Conservation (phyloP, 23 tunicate genomes). For the Oikopleura dioica region DNA sequence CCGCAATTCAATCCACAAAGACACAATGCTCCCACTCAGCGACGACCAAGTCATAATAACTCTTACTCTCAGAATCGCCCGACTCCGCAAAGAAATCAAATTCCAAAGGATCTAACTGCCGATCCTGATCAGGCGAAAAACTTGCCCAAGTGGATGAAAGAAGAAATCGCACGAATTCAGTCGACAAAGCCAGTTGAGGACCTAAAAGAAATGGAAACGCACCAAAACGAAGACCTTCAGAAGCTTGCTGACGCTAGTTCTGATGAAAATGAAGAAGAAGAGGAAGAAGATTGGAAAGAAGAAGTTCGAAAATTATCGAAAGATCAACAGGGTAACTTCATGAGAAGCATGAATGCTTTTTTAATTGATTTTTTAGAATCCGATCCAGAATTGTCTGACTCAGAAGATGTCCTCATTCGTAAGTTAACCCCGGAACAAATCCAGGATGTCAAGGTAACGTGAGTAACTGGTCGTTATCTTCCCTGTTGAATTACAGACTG, state of each 20-base stretch:
- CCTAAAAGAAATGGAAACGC: background rate
- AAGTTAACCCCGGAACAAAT: background rate
- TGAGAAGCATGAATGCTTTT: too few relatives aligned
- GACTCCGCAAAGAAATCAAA: too few relatives aligned
- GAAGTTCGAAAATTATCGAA: background rate
- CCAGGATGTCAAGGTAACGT: background rate
- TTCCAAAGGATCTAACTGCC: too few relatives aligned
- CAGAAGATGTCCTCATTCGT: background rate
- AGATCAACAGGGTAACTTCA: too few relatives aligned
- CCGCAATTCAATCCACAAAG: background rate
- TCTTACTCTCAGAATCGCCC: background rate
- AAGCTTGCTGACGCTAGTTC: background rate
- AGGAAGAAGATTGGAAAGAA: background rate
- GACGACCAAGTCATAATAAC: background rate
- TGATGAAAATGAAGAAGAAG: background rate
- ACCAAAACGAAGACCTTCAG: background rate
- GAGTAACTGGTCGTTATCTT: background rate
- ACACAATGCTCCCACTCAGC: background rate
- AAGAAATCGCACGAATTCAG: background rate
- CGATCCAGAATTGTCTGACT: slow-evolving; percentile 9
- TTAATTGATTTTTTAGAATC: too few relatives aligned
- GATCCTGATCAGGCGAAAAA: background rate
- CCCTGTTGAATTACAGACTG: slow-evolving; percentile 6
- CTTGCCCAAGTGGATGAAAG: slow-evolving; percentile 6
- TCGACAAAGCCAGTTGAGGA: background rate